These are phyloP conservation scores for Iselma pallidipennis DNA, from an alignment of 2,888 invertebrate species.

Conservation along the genomic window DNA sequence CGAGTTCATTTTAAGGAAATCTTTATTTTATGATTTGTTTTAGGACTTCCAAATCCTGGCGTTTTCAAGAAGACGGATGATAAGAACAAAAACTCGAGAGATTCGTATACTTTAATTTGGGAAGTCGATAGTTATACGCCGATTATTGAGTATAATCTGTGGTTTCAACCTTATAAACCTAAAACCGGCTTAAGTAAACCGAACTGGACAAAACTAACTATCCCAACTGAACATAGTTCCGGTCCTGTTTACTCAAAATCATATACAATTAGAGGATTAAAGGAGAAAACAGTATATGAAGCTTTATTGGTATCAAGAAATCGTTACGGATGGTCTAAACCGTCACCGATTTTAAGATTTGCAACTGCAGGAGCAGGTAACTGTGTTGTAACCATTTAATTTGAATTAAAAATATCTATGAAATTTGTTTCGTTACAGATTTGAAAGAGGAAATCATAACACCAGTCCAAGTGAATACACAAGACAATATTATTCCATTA, in stretches of 20 bases:
- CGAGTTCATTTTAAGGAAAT: neutral
- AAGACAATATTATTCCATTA: constrained; percentile 41
- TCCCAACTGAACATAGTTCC: constrained; percentile 67
- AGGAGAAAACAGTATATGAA: constrained; percentile 76
- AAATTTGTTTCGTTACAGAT: constrained; percentile 29
- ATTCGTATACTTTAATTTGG: constrained; percentile 76
- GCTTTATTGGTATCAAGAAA: constrained; percentile 79
- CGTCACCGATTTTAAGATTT: constrained; percentile 74
- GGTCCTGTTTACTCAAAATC: constrained; percentile 78
- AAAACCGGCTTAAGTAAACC: constrained; percentile 58
- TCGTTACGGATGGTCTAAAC: constrained; percentile 83
- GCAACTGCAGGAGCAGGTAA: constrained; percentile 78
- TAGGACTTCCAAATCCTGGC: constrained; percentile 71
- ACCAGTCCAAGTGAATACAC: constrained; percentile 44
- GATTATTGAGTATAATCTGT: constrained; percentile 71
- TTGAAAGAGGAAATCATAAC: constrained; percentile 50
- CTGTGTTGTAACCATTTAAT: constrained; percentile 37
- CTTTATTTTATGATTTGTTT: neutral
- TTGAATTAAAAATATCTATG: neutral
- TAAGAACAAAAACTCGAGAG: constrained; percentile 58
- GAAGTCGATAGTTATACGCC: constrained; percentile 82
- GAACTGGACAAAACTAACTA: constrained; percentile 70
- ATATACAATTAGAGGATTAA: constrained; percentile 74
- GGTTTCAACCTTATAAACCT: constrained; percentile 61
- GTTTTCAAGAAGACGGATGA: constrained; percentile 64